These are phyloP conservation scores for Anarhynchus alexandrinus DNA, from an alignment of 2,113 vertebrate species.

Conservation along the genomic window DNA sequence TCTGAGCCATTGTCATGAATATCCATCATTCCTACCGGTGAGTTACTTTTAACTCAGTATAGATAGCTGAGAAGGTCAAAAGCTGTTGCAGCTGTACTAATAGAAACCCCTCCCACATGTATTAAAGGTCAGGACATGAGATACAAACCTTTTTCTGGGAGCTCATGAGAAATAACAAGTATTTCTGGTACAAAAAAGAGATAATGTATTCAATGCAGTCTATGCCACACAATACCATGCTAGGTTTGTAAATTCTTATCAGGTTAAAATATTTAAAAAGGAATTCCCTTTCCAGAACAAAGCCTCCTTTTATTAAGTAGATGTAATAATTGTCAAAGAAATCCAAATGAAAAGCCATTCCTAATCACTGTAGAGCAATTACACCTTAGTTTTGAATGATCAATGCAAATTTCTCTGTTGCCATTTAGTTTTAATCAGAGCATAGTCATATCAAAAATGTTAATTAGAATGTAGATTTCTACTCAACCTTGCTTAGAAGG, in stretches of 20 bases:
- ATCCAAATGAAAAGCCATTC: not conserved
- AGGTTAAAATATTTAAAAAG: not conserved
- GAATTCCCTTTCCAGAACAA: not conserved
- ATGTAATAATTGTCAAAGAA: not conserved
- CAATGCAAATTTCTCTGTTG: constrained; percentile 34
- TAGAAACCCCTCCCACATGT: not conserved
- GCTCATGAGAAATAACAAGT: not conserved
- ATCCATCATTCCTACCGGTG: not conserved
- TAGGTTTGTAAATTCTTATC: not conserved
- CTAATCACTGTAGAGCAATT: constrained; percentile 7
- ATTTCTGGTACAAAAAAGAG: not conserved
- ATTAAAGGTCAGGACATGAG: not conserved
- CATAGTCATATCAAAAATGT: not conserved
- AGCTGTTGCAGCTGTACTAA: not conserved
- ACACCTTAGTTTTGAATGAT: constrained; percentile 15
- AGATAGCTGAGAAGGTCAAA: not conserved
- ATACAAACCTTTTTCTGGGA: not conserved
- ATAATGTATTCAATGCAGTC: not conserved
- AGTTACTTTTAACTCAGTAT: not conserved
- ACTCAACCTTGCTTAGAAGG: constrained; percentile 31
- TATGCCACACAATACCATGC: not conserved
- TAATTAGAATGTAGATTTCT: constrained; percentile 41
- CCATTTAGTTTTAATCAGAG: constrained; percentile 45
- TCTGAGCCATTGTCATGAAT: not conserved
- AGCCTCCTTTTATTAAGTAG: not conserved